Conservation (phyloP, 1,140 invertebrate genomes). For the Drosophila carrolli region DNA sequence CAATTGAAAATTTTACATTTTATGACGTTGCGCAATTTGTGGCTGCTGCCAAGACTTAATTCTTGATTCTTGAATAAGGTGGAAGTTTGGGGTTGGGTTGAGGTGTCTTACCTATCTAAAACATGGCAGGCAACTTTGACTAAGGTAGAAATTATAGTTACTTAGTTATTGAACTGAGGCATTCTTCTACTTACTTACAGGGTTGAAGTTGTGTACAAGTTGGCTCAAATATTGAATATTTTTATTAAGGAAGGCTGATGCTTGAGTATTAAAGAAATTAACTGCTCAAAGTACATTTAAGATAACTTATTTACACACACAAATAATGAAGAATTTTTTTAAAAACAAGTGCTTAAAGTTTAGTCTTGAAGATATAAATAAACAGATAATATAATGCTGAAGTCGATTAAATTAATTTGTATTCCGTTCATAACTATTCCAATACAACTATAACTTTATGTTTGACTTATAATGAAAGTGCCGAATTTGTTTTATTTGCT, state of each 20-base stretch:
- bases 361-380: no score
- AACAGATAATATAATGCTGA: no score
- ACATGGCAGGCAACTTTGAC: slow-evolving; percentile 39
- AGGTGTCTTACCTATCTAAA: slow-evolving; percentile 23
- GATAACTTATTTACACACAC: no score
- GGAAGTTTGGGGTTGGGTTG: slow-evolving; percentile 2
- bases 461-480: no score
- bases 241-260: neutral
- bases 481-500: neutral
- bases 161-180: slow-evolving; percentile 29
- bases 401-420: no score
- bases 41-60: slow-evolving; percentile 51
- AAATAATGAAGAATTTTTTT: no score
- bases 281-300: no score
- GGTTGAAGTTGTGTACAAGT: neutral
- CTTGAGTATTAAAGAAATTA: no score
- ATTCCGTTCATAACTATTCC: no score
- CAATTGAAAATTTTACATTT: slow-evolving; percentile 83
- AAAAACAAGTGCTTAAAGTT: no score
- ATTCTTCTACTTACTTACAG: slow-evolving; percentile 3
- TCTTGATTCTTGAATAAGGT: slow-evolving; percentile 30
- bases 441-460: no score
- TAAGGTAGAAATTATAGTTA: slow-evolving; percentile 27
- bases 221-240: neutral
- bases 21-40: slow-evolving; percentile 81